Conservation (phyloP, 2,888 invertebrate species). For the Nebria salina region DNA sequence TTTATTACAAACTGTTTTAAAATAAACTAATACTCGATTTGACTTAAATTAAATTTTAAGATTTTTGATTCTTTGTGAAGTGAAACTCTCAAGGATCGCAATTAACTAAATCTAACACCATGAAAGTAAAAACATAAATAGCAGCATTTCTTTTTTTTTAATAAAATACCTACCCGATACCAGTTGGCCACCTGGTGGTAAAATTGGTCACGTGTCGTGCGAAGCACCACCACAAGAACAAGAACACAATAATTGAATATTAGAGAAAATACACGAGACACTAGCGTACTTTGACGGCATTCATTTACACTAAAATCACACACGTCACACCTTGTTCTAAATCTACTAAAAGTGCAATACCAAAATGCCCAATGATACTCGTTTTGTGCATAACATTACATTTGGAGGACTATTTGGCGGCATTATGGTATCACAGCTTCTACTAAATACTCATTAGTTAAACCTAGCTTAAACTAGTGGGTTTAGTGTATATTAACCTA, state of each 20-base stretch:
- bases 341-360: not conserved
- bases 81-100: not conserved
- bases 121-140: not conserved
- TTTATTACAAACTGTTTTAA: too few relatives aligned
- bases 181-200: constrained; percentile 83
- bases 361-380: not conserved
- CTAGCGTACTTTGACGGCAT: constrained; percentile 22
- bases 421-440: not conserved
- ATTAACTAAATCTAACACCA: not conserved
- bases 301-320: constrained; percentile 9
- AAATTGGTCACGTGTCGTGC: constrained; percentile 48
- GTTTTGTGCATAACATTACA: too few relatives aligned
- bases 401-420: too few relatives aligned
- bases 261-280: constrained; percentile 29
- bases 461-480: not conserved
- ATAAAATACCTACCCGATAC: constrained; percentile 83
- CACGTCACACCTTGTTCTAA: constrained; percentile 1
- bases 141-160: not conserved
- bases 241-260: constrained; percentile 51
- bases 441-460: constrained; percentile 4
- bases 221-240: constrained; percentile 53
- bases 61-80: too few relatives aligned
- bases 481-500: not conserved
- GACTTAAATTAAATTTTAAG: too few relatives aligned
- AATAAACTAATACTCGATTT: too few relatives aligned